phyloP scores from a whole-genome alignment of 2,113 vertebrate genomes.

The Mus pahari region DNA sequence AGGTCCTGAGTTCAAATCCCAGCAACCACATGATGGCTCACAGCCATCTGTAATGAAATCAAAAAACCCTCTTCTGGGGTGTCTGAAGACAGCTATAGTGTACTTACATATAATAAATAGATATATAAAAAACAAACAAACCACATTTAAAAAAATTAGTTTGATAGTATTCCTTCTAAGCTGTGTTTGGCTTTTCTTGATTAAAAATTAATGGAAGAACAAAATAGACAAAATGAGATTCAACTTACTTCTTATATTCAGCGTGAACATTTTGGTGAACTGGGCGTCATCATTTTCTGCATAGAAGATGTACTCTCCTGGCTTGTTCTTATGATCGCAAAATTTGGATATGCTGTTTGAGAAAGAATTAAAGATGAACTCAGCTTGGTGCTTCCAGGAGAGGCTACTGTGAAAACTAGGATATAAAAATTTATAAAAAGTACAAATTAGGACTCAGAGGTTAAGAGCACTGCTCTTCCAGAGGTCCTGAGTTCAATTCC shows the following conservation, averaged over 20 bases:
- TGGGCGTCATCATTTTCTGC: conserved; percentile 87
- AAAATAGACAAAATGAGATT: conserved; percentile 14
- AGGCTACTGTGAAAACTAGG: neutral
- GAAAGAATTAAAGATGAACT: conserved; percentile 72
- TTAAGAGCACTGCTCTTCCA: too few species aligned
- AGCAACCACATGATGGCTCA: too few species aligned
- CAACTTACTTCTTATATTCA: conserved; percentile 93
- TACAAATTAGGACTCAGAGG: too few species aligned
- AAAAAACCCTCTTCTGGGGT: too few species aligned
- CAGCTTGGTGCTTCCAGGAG: conserved; percentile 25
- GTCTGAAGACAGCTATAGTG: too few species aligned
- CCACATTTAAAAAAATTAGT: neutral
- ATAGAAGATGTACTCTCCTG: conserved; percentile 92
- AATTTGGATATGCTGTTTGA: conserved; percentile 88
- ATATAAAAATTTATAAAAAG: neutral
- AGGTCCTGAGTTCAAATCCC: too few species aligned
- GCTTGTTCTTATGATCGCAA: conserved; percentile 86
- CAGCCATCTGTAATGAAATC: too few species aligned
- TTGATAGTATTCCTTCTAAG: neutral
- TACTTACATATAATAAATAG: too few species aligned
- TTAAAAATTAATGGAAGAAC: neutral
- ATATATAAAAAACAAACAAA: too few species aligned
- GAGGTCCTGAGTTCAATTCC: too few species aligned
- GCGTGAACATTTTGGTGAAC: conserved; percentile 87
- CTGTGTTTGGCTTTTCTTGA: conserved; percentile 24